Evolutionary conservation across 2,888 invertebrate genomes (phyloP).

Genomic region (Tenthredo mesomela): DNA sequence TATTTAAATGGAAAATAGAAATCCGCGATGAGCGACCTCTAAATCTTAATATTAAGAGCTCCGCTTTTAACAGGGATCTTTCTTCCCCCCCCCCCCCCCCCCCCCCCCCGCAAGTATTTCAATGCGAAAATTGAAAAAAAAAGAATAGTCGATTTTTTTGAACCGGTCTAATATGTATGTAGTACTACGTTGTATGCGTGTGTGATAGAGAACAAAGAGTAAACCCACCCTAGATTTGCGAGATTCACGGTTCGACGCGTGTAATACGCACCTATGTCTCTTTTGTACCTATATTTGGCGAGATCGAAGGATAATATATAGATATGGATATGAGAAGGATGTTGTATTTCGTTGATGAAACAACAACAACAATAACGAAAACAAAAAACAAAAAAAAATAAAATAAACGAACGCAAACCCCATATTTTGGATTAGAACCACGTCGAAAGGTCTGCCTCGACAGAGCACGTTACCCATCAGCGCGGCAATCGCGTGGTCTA

Average conservation of each 20-base stretch:
- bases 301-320: background rate
- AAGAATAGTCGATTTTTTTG: too few species aligned
- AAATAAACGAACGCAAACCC: background rate
- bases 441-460: background rate
- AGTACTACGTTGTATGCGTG: too few species aligned
- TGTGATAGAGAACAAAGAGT: background rate
- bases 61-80: too few species aligned
- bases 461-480: background rate
- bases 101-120: too few species aligned
- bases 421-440: background rate
- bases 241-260: background rate
- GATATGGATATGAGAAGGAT: background rate
- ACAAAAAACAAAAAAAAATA: background rate
- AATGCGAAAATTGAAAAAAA: too few species aligned
- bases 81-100: too few species aligned
- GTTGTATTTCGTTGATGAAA: background rate
- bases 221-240: background rate
- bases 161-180: too few species aligned
- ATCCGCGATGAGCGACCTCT: too few species aligned
- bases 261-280: background rate
- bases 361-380: too few species aligned
- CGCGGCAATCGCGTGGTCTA: background rate
- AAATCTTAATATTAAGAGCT: too few species aligned
- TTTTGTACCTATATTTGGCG: background rate
- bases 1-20: too few species aligned